Evolutionary conservation across 2,113 vertebrate species (phyloP), one percentile per base, ranked within the genome.

Genomic region (Tiliqua scincoides): DNA sequence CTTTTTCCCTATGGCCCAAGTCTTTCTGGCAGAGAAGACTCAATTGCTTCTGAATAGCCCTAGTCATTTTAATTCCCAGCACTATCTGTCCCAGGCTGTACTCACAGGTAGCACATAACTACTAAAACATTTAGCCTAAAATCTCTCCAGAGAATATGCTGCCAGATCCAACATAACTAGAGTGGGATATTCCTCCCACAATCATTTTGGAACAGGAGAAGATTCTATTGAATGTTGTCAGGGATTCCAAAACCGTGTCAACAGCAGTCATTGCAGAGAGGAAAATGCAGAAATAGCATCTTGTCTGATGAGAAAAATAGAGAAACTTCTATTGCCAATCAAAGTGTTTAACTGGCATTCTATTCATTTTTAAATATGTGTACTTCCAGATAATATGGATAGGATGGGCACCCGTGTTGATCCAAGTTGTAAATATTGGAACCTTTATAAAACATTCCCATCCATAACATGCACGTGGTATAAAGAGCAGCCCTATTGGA

Each of bases 41-140:
- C 23, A 67, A 85, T 68, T 70, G 89, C 40, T 91, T 86, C 87
- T 81, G 81, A 86, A 89, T 89, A 54, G 25, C 87, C 79, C 86
- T 79, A 1, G 32, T 43, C 75, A 59, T 85, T 72, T 89, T 30
- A 67, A 87, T 89, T 83, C 59, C 43, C 73, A 27, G n/a, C 15
- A 7, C 27, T 35, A 54, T 52, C 35, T 85, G 18, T 61, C 71
- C 3, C n/a, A 65, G 57, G 84, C 77, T 87, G 72, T 25, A 6
- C 63, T 40, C 79, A 79, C 37, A 59, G 74, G 63, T 52, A 20
- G n/a, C 71, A 2, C 18, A 84, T 17, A 17, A 21, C 54, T 68
- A 81, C 0, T 40, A 1, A 18, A 80, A 68, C 43, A 21, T 59
- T 92, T 86, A 83, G 4, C 10, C 18, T 62, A 48, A 54, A 74